A percentile compares a stretch with the other conserved stretches of the same genome.
Evolutionary conservation across 2,113 vertebrate genomes (phyloP).

Genomic region (Cololabis saira): DNA sequence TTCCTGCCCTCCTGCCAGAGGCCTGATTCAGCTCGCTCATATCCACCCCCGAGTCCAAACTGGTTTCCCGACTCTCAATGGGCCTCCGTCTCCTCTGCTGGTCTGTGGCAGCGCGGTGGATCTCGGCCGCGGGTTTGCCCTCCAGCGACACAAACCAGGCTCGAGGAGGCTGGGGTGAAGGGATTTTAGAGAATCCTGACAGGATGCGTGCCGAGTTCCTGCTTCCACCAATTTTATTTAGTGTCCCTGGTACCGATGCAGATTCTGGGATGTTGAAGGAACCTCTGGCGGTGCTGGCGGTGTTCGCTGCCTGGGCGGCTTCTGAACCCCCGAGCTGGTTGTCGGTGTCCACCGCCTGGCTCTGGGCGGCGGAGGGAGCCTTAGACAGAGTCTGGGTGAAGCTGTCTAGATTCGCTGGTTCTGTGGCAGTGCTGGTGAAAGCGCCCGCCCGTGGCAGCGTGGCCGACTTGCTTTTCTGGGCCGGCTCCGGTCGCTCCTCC

Average conservation of each 20-base stretch:
- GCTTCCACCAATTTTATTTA: slow-evolving; percentile 84
- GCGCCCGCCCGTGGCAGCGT: slow-evolving; percentile 80
- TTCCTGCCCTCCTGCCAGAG: slow-evolving; percentile 66
- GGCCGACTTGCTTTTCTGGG: slow-evolving; percentile 81
- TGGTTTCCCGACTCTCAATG: slow-evolving; percentile 88
- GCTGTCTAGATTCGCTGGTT: slow-evolving; percentile 74
- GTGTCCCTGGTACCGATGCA: slow-evolving; percentile 87
- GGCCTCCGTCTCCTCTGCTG: slow-evolving; percentile 85
- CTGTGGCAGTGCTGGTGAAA: slow-evolving; percentile 49
- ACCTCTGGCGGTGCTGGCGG: slow-evolving; percentile 73
- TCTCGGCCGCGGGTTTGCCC: slow-evolving; percentile 89
- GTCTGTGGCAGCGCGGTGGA: slow-evolving; percentile 88
- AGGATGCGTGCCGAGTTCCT: slow-evolving; percentile 81
- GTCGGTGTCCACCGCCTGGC: slow-evolving; percentile 68
- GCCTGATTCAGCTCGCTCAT: slow-evolving; percentile 86
- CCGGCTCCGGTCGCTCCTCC: slow-evolving; percentile 82
- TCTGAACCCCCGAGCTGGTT: slow-evolving; percentile 67
- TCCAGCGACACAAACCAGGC: slow-evolving; percentile 95
- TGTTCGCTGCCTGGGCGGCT: slow-evolving; percentile 63
- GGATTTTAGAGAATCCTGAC: slow-evolving; percentile 83
- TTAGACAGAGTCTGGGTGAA: slow-evolving; percentile 81
- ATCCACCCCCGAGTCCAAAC: slow-evolving; percentile 92
- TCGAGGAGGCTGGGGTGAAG: slow-evolving; percentile 84
- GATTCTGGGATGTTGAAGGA: slow-evolving; percentile 88
- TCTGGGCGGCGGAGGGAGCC: slow-evolving; percentile 72